Evolutionary conservation across 1,140 invertebrate genomes (phyloP), one percentile per base, ranked within the genome.

Genomic region (Arion vulgaris): DNA sequence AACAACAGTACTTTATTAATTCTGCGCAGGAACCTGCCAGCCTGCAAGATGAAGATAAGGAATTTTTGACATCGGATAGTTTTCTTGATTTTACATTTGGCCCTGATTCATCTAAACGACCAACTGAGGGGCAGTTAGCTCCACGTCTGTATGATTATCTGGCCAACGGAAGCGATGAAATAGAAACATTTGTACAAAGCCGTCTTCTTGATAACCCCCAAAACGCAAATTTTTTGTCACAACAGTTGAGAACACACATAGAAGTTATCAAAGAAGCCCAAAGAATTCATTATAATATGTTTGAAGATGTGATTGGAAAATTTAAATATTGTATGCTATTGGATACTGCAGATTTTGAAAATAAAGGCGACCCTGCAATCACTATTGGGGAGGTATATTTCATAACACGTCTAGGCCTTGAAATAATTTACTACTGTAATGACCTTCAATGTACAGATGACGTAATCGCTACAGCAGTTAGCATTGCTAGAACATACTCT

Each of bases 311-410:
- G 5, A 57, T 84, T 26, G 62, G 53, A 0, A 32, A 17, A 7
- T 80, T 39, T 41, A 75, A 80, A 34, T 39, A 84, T 45, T 85
- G 77, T 26, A 68, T 87, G 38, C 57, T 87, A 2, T 26, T 87
- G 26, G 82, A 86, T 26, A 51, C 85, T 13, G 74, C 82, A 4
- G 19, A 69, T 13, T 82, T 39, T n/a, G 71, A 81, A 34, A 87
- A 87, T 80, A 87, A 85, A 73, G 86, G 86, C 5, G 87, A 87
- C 45, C 79, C 84, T 13, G 78, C 84, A 28, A 86, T 86, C 28
- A 80, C 82, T 9, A 78, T 82, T 38, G 86, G 86, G 15, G 79
- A 87, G 39, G 15, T 83, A 17, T 39, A 28, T 0, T 28, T 86
- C 0, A 34, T 87, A 41, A 38, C 72, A 34, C n/a, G 76, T 7